These are phyloP conservation scores for Mormyrops boulengeri DNA, from an alignment of 2,797 vertebrate genomes.

Conservation along the genomic window DNA sequence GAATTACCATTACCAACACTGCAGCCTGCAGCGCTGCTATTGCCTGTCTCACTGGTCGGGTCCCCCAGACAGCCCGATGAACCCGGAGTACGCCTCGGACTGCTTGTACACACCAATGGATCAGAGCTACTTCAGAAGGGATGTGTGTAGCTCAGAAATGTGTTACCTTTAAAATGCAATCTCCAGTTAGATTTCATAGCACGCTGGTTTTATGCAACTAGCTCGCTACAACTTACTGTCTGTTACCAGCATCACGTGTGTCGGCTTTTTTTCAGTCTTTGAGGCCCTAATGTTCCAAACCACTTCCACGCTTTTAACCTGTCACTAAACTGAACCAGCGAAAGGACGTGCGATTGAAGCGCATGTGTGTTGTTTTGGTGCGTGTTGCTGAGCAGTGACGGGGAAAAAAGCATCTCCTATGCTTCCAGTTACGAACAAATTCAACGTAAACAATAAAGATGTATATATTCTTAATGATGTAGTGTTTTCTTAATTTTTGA, in stretches of 20 bases:
- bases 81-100: constrained; percentile 57
- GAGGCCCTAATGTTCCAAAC: background rate
- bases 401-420: background rate
- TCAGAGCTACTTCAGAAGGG: constrained; percentile 66
- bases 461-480: constrained; percentile 23
- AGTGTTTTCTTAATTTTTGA: background rate
- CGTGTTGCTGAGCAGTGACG: background rate
- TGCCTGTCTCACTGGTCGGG: constrained; percentile 53
- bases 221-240: background rate
- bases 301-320: background rate
- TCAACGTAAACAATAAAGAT: constrained; percentile 10
- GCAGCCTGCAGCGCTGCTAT: constrained; percentile 49
- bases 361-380: background rate
- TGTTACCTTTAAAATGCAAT: constrained; percentile 70
- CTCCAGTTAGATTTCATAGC: background rate
- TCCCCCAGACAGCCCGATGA: constrained; percentile 46
- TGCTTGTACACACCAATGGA: constrained; percentile 54
- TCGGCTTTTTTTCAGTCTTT: background rate
- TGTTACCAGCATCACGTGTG: background rate
- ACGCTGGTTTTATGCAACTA: background rate
- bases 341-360: background rate
- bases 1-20: constrained; percentile 60
- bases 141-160: constrained; percentile 65
- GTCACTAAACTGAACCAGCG: background rate
- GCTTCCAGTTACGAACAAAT: constrained; percentile 6